Percentiles rank a stretch among this genome's conserved stretches.
phyloP scores from a whole-genome alignment of 2,888 invertebrate species.

The Chaetoderma sp. region DNA sequence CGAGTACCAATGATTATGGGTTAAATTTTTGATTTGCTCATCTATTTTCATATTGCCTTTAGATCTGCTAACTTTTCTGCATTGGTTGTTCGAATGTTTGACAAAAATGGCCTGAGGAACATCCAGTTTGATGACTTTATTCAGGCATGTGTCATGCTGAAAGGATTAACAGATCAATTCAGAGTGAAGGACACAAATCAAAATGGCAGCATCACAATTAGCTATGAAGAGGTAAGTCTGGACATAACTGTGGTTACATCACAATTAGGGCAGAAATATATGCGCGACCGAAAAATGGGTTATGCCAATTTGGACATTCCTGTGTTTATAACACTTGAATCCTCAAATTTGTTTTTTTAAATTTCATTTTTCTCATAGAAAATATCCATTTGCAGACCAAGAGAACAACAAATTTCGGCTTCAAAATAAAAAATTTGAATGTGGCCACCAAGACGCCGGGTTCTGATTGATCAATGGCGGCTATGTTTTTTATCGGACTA shows the following conservation, averaged over 20 bases:
- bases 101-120: constrained; percentile 48
- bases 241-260: too few relatives aligned
- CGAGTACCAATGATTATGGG: too few relatives aligned
- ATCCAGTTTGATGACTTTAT: constrained; percentile 70
- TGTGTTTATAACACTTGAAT: background rate
- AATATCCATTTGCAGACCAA: too few relatives aligned
- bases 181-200: constrained; percentile 60
- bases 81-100: constrained; percentile 64
- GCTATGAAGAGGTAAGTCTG: constrained; percentile 66
- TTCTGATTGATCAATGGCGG: too few relatives aligned
- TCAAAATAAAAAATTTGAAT: background rate
- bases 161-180: constrained; percentile 68
- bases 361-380: too few relatives aligned
- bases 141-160: constrained; percentile 69
- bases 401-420: background rate
- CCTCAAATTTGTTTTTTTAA: too few relatives aligned
- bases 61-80: constrained; percentile 65
- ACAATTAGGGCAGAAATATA: background rate
- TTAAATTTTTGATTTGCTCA: too few relatives aligned
- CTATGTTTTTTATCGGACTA: too few relatives aligned
- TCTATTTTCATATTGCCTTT: constrained; percentile 22
- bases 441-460: too few relatives aligned
- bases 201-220: constrained; percentile 58
- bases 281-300: too few relatives aligned
- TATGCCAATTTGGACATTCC: too few relatives aligned